Percentiles rank a stretch among this genome's conserved stretches.
These are phyloP conservation scores for Meandrina meandrites DNA, from an alignment of 92 coral and sea anemone genomes.

Conservation along the genomic window DNA sequence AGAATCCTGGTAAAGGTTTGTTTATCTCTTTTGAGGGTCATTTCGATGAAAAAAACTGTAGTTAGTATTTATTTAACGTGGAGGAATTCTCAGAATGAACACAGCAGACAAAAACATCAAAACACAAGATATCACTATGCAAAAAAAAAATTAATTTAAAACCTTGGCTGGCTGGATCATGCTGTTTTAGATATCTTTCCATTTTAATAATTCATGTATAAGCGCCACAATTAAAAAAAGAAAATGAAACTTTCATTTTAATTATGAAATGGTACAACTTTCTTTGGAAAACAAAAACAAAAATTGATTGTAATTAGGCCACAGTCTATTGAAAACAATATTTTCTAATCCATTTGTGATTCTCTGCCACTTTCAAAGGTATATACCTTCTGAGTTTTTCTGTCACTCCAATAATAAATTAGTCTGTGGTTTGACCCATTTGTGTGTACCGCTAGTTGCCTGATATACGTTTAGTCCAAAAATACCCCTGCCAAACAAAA, in stretches of 20 bases:
- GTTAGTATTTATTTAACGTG: too few relatives aligned
- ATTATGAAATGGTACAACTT: not conserved
- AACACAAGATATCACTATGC: not conserved
- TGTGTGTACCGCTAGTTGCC: not conserved
- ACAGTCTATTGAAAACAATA: not conserved
- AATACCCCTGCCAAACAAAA: not conserved
- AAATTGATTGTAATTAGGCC: not conserved
- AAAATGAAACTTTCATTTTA: not conserved
- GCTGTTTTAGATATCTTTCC: not conserved
- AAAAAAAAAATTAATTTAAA: not conserved
- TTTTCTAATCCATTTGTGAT: not conserved
- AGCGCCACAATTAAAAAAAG: not conserved
- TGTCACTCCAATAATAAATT: not conserved
- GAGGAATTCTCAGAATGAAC: not conserved
- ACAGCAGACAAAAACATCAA: not conserved
- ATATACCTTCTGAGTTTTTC: not conserved
- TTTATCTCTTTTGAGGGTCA: not conserved
- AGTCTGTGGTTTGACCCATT: not conserved
- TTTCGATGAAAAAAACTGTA: not conserved
- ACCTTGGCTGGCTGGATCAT: not conserved
- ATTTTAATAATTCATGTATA: not conserved
- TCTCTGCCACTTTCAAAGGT: not conserved
- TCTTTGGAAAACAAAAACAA: not conserved
- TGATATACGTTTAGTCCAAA: not conserved
- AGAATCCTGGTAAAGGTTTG: not conserved